Percentiles rank a stretch among this genome's conserved stretches.
phyloP scores from a whole-genome alignment of 2,797 vertebrate genomes.

The Rhabdophis nuchalis region DNA sequence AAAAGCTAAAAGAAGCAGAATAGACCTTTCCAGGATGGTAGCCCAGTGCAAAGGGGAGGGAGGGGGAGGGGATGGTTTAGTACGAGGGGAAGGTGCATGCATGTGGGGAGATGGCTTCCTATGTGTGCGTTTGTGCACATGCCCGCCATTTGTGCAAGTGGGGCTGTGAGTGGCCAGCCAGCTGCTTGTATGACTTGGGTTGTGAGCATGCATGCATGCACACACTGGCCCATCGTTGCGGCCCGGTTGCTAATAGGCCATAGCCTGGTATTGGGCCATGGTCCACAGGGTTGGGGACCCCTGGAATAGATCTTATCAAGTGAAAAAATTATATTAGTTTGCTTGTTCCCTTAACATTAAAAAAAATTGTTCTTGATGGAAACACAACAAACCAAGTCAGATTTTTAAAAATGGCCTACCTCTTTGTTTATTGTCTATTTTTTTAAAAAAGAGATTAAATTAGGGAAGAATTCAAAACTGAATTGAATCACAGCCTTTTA shows the following conservation, averaged over 20 bases:
- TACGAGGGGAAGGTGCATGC: not conserved
- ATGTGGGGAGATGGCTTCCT: not conserved
- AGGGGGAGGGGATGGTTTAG: not conserved
- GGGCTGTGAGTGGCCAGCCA: not conserved
- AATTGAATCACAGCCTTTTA: not conserved
- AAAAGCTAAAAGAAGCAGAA: not conserved
- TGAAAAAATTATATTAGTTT: not conserved
- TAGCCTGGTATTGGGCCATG: too few relatives aligned
- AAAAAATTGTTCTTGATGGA: not conserved
- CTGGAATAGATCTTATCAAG: not conserved
- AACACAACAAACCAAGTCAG: not conserved
- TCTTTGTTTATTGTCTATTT: not conserved
- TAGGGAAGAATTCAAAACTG: not conserved
- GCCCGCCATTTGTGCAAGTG: not conserved
- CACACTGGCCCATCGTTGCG: accelerated
- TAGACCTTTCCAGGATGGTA: not conserved
- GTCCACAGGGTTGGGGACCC: not conserved
- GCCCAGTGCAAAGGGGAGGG: too few relatives aligned
- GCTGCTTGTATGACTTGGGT: too few relatives aligned
- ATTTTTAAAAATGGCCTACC: not conserved
- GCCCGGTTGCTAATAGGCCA: not conserved
- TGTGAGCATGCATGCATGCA: too few relatives aligned
- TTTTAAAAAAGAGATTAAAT: not conserved
- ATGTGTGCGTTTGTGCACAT: not conserved
- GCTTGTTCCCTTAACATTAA: not conserved